Evolutionary conservation across 2,888 invertebrate species (phyloP), one percentile per base, ranked within the genome.

Genomic region (Stenolophus ochropezus): DNA sequence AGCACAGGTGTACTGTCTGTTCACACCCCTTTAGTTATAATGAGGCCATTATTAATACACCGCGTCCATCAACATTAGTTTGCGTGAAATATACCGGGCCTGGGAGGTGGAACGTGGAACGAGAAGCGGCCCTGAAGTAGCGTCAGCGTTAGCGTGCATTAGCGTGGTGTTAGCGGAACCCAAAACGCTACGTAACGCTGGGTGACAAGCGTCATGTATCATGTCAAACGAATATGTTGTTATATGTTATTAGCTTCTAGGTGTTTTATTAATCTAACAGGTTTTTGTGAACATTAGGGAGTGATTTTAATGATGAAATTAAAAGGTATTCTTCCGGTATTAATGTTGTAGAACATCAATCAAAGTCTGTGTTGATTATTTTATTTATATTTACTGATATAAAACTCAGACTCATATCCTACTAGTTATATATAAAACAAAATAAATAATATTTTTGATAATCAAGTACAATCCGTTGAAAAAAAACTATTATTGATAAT

Each of bases 11-110:
- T 53, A 14, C 25, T 49, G 47, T 65, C 20, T 27, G 16, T 80
- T 53, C 71, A 65, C 80, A 71, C 71, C 53, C 71, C 79, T 80
- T 53, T 58, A 56, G 42, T 16, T 25, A 53, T 73, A 73, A 73
- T 80, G 73, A 73, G 73, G 21, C 73, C 58, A 80, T 80, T 71
- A 80, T 80, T 71, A 80, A 80, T 56, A 73, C 27, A 42, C 56
- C 27, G 58, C 80, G 80, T 80, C 80, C 80, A 80, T 80, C 73
- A 80, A 53, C 80, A 80, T 73, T 73, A 73, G 42, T 80, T 73
- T 73, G 42, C 20, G 27, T 80, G 80, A 61, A 56, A 33, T 77
- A 33, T 77, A 74, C 49, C 49, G 74, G 16, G 51, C 16, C 16
- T 33, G 25, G 47, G 25, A 42, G 47, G 18, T 1, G 27, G 14